Evolutionary conservation across 2,888 invertebrate species (phyloP).

Genomic region (Spodoptera exigua): DNA sequence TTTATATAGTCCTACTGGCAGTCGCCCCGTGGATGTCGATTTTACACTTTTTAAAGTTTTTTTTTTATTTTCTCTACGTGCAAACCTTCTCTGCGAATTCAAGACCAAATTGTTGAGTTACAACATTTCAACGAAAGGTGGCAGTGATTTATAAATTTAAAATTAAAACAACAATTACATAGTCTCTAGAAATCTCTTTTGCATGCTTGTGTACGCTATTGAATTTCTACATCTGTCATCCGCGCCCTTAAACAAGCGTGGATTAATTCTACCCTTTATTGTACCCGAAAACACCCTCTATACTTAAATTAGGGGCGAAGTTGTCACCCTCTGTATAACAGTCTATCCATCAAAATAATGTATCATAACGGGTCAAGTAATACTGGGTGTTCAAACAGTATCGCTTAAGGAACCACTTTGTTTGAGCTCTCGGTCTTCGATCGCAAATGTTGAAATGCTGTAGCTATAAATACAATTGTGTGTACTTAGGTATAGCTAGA

Average conservation of each 20-base stretch:
- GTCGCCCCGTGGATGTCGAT: no score
- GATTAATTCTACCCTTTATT: slow-evolving; percentile 61
- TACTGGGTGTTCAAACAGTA: slow-evolving; percentile 19
- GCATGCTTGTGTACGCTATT: slow-evolving; percentile 29
- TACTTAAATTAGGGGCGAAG: slow-evolving; percentile 59
- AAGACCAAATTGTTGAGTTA: no score
- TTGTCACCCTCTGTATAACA: slow-evolving; percentile 54
- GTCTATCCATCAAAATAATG: slow-evolving; percentile 57
- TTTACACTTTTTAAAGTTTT: no score
- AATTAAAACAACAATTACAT: slow-evolving; percentile 25
- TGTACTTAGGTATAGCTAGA: slow-evolving; percentile 14
- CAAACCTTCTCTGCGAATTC: no score
- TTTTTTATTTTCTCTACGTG: no score
- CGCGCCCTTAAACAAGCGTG: slow-evolving; percentile 52
- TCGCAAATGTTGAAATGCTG: slow-evolving; percentile 44
- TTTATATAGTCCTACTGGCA: no score
- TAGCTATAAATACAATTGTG: slow-evolving; percentile 46
- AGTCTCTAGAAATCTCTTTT: slow-evolving; percentile 22
- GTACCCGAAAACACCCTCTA: slow-evolving; percentile 51
- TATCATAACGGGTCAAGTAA: slow-evolving; percentile 34
- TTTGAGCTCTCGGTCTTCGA: slow-evolving; percentile 38
- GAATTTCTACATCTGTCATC: slow-evolving; percentile 42
- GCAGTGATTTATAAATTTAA: no score
- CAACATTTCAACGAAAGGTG: no score
- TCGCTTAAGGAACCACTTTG: slow-evolving; percentile 25